Percentiles rank a stretch among this genome's conserved stretches.
Conservation (phyloP, 2,797 vertebrate genomes). For the Poeciliopsis paucimaculata region DNA sequence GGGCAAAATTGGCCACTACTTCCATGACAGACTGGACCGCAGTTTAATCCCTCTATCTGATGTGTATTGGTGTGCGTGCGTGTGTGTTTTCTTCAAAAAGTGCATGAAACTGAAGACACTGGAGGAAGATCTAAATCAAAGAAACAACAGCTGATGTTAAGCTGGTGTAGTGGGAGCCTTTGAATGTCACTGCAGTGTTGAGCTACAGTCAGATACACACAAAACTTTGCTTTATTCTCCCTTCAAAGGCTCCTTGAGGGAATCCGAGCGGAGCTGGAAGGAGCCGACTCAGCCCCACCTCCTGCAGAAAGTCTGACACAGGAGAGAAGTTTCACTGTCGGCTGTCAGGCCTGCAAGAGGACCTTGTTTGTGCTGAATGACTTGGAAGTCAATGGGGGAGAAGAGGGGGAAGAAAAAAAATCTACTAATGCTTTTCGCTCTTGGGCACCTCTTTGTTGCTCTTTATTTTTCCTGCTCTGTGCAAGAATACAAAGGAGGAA, state of each 20-base stretch:
- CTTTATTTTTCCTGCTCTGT: slow-evolving; percentile 8
- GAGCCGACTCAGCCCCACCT: slow-evolving; percentile 47
- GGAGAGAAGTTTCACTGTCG: slow-evolving; percentile 34
- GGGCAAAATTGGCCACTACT: slow-evolving; percentile 43
- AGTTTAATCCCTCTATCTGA: slow-evolving; percentile 8
- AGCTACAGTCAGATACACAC: slow-evolving; percentile 25
- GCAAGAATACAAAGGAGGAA: neutral
- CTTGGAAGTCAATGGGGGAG: neutral
- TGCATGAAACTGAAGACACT: slow-evolving; percentile 17
- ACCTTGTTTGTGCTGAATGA: slow-evolving; percentile 23
- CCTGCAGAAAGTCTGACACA: slow-evolving; percentile 42
- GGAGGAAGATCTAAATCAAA: slow-evolving; percentile 33
- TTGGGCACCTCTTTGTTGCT: slow-evolving; percentile 9
- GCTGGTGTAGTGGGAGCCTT: slow-evolving; percentile 25
- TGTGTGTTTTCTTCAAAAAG: slow-evolving; percentile 30
- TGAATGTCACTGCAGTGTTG: slow-evolving; percentile 41
- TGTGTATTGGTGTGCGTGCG: neutral
- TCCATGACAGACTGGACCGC: slow-evolving; percentile 19
- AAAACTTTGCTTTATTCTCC: slow-evolving; percentile 40
- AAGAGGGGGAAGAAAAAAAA: neutral
- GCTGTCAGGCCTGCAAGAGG: slow-evolving; percentile 31
- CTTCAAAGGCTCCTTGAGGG: slow-evolving; percentile 33
- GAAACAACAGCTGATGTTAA: slow-evolving; percentile 20
- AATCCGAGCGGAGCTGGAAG: slow-evolving; percentile 47
- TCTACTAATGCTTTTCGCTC: neutral